Conservation (phyloP, 2,797 vertebrate species). For the Diceros bicornis region DNA sequence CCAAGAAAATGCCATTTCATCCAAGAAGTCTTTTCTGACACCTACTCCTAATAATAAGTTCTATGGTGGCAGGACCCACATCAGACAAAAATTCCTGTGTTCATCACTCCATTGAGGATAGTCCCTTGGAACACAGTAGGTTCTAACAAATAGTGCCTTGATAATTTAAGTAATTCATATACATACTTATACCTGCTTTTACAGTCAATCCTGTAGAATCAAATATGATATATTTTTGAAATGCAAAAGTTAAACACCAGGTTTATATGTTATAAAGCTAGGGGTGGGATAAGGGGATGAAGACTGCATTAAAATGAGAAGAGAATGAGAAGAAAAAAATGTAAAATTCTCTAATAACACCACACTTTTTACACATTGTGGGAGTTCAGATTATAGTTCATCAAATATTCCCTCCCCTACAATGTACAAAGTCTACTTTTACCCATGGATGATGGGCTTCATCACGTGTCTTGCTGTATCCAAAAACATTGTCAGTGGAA, state of each 20-base stretch:
- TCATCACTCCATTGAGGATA: neutral
- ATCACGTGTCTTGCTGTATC: neutral
- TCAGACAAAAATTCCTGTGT: neutral
- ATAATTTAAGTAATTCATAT: constrained; percentile 45
- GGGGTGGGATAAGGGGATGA: neutral
- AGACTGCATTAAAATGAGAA: constrained; percentile 1
- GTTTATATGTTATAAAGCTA: neutral
- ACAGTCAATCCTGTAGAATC: constrained; percentile 24
- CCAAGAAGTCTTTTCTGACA: constrained; percentile 40
- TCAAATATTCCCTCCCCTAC: neutral
- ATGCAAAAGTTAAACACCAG: constrained; percentile 6
- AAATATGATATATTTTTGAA: constrained; percentile 38
- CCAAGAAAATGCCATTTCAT: constrained; percentile 57
- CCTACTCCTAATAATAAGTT: constrained; percentile 9
- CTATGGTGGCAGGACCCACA: neutral
- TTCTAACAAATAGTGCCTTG: constrained; percentile 24
- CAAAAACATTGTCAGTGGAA: neutral
- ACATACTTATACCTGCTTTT: neutral
- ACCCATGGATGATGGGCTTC: neutral
- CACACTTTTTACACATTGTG: neutral
- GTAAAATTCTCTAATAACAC: constrained; percentile 25
- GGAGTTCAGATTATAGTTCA: neutral
- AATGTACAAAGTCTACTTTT: neutral
- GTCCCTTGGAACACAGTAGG: neutral
- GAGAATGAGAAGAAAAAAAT: neutral